Conservation (phyloP, 2,888 invertebrate species). For the Galerucella pusilla region DNA sequence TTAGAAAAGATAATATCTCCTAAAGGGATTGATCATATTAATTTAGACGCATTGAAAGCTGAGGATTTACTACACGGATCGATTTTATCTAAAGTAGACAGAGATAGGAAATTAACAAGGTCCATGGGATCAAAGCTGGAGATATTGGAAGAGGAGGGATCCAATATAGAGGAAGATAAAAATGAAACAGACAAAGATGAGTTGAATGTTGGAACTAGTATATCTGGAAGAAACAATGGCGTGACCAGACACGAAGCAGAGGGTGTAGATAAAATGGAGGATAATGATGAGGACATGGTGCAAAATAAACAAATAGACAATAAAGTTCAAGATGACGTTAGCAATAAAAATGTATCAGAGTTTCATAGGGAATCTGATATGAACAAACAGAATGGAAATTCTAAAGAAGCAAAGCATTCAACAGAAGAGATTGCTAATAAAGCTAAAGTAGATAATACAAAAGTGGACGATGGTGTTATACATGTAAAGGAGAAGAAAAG, state of each 20-base stretch:
- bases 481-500: too few relatives aligned
- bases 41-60: slow-evolving; percentile 22
- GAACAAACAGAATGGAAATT: too few relatives aligned
- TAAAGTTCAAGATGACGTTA: neutral
- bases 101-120: slow-evolving; percentile 19
- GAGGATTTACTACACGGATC: slow-evolving; percentile 14
- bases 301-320: neutral
- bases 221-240: neutral
- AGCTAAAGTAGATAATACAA: neutral
- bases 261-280: neutral
- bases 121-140: slow-evolving; percentile 25
- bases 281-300: neutral
- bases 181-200: slow-evolving; percentile 15
- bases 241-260: too few relatives aligned
- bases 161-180: slow-evolving; percentile 34
- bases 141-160: slow-evolving; percentile 24
- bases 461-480: too few relatives aligned
- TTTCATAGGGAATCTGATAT: neutral
- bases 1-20: slow-evolving; percentile 29
- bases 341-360: neutral
- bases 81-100: slow-evolving; percentile 12
- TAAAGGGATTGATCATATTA: slow-evolving; percentile 22
- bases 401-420: too few relatives aligned
- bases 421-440: neutral
- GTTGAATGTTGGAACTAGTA: neutral